Percentiles rank a stretch among this genome's conserved stretches.
Evolutionary conservation across 2,888 invertebrate genomes (phyloP).

Genomic region (Pristionchus arcanus): DNA sequence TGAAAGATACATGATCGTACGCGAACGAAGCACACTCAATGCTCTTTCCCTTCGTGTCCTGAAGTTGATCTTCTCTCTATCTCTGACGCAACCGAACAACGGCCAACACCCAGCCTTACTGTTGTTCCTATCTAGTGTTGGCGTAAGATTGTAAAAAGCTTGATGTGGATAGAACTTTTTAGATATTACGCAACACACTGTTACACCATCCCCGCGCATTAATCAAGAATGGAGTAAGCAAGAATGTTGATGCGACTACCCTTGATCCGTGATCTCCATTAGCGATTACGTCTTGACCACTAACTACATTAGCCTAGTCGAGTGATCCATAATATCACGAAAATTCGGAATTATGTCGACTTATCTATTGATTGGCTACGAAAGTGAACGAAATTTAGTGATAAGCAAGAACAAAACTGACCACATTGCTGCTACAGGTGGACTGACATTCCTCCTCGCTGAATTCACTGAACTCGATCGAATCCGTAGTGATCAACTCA

Average conservation of each 20-base stretch:
- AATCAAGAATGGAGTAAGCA: not conserved
- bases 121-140: no score
- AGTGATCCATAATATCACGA: not conserved
- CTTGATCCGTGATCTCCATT: not conserved
- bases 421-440: conserved; percentile 70
- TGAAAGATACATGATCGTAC: conserved; percentile 71
- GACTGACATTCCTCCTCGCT: conserved; percentile 73
- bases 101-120: not conserved
- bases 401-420: conserved; percentile 48
- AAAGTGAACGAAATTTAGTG: not conserved
- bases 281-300: not conserved
- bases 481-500: conserved; percentile 58
- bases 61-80: conserved; percentile 7
- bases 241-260: conserved; percentile 29
- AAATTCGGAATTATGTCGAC: not conserved
- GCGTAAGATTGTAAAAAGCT: no score
- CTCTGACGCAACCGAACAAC: not conserved
- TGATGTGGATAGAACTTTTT: no score
- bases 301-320: not conserved
- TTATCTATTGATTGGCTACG: not conserved
- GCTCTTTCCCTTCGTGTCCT: conserved; percentile 67
- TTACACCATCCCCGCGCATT: not conserved
- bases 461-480: conserved; percentile 67
- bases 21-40: conserved; percentile 72
- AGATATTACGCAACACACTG: not conserved